A percentile compares a stretch with the other conserved stretches of the same genome.
Evolutionary conservation across 1,140 invertebrate species (phyloP).

Genomic region (Brachionus angularis): DNA sequence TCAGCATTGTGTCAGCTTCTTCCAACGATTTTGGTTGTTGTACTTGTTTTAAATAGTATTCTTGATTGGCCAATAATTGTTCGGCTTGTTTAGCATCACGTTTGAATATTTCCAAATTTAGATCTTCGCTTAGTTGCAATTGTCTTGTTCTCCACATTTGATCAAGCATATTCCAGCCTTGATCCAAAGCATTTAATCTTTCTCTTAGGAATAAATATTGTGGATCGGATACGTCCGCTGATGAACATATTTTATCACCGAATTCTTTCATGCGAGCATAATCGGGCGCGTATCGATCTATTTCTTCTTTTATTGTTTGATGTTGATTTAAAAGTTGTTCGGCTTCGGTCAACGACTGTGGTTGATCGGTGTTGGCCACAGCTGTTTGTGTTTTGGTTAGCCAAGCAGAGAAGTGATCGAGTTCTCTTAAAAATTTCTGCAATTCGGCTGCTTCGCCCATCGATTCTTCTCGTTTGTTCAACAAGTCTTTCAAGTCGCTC

Average conservation of each 20-base stretch:
- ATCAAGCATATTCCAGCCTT: slow-evolving; percentile 96
- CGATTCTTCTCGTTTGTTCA: slow-evolving; percentile 77
- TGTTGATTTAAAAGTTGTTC: slow-evolving; percentile 91
- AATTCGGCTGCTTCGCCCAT: slow-evolving; percentile 96
- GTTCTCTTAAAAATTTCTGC: slow-evolving; percentile 92
- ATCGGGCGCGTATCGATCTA: slow-evolving; percentile 96
- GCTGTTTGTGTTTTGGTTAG: slow-evolving; percentile 91
- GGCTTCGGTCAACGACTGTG: slow-evolving; percentile 76
- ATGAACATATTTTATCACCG: slow-evolving; percentile 82
- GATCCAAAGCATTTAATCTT: slow-evolving; percentile 88
- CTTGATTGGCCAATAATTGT: slow-evolving; percentile 92
- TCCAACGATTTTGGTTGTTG: slow-evolving; percentile 66
- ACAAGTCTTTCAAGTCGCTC: slow-evolving; percentile 93
- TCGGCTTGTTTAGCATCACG: slow-evolving; percentile 95
- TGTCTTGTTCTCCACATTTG: slow-evolving; percentile 99
- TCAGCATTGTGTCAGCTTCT: slow-evolving; percentile 92
- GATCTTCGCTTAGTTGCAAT: slow-evolving; percentile 68
- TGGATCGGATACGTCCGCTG: slow-evolving; percentile 72
- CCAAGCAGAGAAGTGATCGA: slow-evolving; percentile 99
- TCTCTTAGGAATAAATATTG: slow-evolving; percentile 98
- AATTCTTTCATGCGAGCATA: slow-evolving; percentile 99
- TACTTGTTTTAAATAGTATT: slow-evolving; percentile 79
- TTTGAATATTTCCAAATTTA: slow-evolving; percentile 75
- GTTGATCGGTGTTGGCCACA: slow-evolving; percentile 92
- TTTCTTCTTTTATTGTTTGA: slow-evolving; percentile 94